Evolutionary conservation across 2,113 vertebrate species (phyloP).

Genomic region (Syngnathus scovelli): DNA sequence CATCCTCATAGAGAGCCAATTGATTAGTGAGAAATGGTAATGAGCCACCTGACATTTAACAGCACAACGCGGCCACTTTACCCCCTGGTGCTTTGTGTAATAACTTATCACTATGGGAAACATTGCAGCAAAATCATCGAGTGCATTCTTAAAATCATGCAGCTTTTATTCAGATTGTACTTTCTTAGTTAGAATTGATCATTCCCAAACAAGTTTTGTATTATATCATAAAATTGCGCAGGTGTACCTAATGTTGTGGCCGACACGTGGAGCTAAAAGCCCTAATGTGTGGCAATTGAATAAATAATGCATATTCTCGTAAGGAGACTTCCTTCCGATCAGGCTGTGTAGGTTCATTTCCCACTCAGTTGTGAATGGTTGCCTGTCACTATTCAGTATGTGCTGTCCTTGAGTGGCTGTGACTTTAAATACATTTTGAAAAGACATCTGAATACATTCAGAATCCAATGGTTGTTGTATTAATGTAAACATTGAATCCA

Average conservation of each 20-base stretch:
- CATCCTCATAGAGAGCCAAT: constrained; percentile 27
- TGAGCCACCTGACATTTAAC: constrained; percentile 72
- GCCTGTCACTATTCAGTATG: neutral
- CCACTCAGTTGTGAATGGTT: neutral
- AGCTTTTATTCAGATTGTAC: neutral
- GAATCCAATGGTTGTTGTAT: neutral
- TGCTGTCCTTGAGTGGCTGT: neutral
- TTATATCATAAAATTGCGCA: neutral
- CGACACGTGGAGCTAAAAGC: neutral
- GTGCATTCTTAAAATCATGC: neutral
- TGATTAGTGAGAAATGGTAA: constrained; percentile 63
- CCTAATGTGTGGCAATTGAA: neutral
- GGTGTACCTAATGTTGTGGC: neutral
- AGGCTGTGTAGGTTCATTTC: neutral
- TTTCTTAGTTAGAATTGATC: neutral
- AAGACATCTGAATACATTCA: too few relatives aligned
- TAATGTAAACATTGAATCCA: neutral
- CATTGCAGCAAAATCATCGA: neutral
- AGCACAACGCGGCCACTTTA: constrained; percentile 46
- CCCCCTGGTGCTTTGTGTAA: constrained; percentile 53
- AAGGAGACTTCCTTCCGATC: neutral
- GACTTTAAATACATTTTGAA: too few relatives aligned
- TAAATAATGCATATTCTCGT: neutral
- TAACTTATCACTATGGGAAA: constrained; percentile 29
- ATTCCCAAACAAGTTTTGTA: neutral